Percentiles rank a stretch among this genome's conserved stretches.
phyloP scores from a whole-genome alignment of 2,888 invertebrate species.

The Himalopsyche kuldschensis region DNA sequence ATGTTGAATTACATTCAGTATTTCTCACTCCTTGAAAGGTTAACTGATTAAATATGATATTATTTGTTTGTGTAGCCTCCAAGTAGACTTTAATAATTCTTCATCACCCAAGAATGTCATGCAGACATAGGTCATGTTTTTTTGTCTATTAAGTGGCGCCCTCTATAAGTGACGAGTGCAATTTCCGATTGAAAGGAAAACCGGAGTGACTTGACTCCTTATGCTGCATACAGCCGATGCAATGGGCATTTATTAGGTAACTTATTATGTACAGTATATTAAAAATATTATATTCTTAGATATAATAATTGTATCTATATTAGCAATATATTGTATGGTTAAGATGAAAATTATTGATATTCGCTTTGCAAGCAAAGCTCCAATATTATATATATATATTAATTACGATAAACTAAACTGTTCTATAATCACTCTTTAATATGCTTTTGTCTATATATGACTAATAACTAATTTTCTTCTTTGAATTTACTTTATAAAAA shows the following conservation, averaged over 20 bases:
- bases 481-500: background rate
- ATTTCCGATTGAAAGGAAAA: background rate
- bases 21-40: no score
- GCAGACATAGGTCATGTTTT: no score
- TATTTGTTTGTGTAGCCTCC: no score
- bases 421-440: conserved; percentile 2
- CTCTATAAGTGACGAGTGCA: background rate
- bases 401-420: background rate
- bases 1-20: no score
- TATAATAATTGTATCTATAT: conserved; percentile 11
- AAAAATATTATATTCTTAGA: conserved; percentile 17
- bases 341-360: conserved; percentile 9
- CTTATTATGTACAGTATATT: conserved; percentile 33
- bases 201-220: background rate
- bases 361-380: background rate
- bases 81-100: no score
- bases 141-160: background rate
- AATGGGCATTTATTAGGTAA: conserved; percentile 30
- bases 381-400: conserved; percentile 8
- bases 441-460: conserved; percentile 22
- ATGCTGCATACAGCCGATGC: background rate
- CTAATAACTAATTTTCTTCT: conserved; percentile 16
- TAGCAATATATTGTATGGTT: background rate
- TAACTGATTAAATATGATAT: no score
- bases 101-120: no score